Evolutionary conservation across 2,888 invertebrate genomes (phyloP).

Genomic region (Dryocosmus kuriphilus): DNA sequence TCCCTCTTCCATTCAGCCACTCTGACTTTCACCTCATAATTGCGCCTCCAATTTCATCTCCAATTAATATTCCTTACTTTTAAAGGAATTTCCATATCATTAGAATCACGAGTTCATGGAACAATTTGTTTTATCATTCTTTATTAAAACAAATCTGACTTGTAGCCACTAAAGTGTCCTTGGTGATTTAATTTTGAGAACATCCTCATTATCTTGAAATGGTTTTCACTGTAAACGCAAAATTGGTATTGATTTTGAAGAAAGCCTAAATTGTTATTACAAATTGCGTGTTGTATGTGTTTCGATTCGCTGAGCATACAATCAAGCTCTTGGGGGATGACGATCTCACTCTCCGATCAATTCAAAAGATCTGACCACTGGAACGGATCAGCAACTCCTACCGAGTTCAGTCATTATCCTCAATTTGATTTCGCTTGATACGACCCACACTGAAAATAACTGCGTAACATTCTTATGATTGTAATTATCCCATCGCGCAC

Average conservation of each 20-base stretch:
- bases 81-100: neutral
- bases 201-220: neutral
- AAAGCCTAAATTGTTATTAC: neutral
- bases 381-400: slow-evolving; percentile 53
- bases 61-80: neutral
- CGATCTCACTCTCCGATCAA: slow-evolving; percentile 56
- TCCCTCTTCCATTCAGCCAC: slow-evolving; percentile 37
- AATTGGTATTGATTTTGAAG: neutral
- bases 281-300: neutral
- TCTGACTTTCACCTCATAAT: slow-evolving; percentile 34
- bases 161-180: too few species aligned
- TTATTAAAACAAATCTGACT: too few species aligned
- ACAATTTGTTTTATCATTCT: too few species aligned
- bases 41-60: neutral
- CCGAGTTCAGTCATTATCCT: slow-evolving; percentile 12
- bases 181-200: too few species aligned
- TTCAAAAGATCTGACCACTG: slow-evolving; percentile 55
- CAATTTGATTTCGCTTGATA: slow-evolving; percentile 6
- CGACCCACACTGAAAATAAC: neutral
- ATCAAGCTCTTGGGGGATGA: neutral
- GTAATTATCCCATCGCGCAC: slow-evolving; percentile 1
- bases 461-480: neutral
- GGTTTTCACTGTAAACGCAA: too few species aligned
- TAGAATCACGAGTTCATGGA: neutral
- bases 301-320: neutral